Evolutionary conservation across 1,140 invertebrate species (phyloP), one percentile per base, ranked within the genome.

Genomic region (Akabosia matsudoensis): DNA sequence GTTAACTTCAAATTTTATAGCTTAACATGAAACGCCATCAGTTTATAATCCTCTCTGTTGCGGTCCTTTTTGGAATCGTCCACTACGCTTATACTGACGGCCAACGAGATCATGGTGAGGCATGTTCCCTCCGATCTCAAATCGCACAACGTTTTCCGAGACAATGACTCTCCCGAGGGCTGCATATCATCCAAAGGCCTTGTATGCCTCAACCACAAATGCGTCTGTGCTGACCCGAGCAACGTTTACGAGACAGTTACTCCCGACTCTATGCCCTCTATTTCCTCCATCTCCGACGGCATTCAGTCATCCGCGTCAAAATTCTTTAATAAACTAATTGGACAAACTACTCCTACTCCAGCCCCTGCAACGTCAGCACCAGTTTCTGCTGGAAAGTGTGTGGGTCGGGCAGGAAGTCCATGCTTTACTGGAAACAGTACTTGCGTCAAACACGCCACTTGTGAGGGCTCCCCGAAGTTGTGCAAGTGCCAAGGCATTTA

Each of bases 401-500:
- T 77, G 1, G 76, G 76, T n/a, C 30, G 76, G 18, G 33, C 76
- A 33, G 73, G 72, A 10, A 77, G 76, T 26, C 76, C 76, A 4
- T 77, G 76, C 31, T 73, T 77, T 33, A 74, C 72, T 51, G 54
- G 28, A n/a, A 77, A 24, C 16, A 56, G 73, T 34, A 71, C 73
- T 70, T 77, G 76, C 34, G 76, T 77, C 56, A 54, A 77, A 28
- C 76, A 77, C 28, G 76, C 76, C 7, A 52, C 14, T 30, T 77
- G 76, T 28, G 64, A 77, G 33, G 76, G 76, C 13, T 37, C 72
- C 1, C 76, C 76, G 3, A 74, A 31, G 33, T 0, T 77, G 4
- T 77, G 76, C 73, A 61, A 64, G 28, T 77, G 76, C 61, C 76
- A 77, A 54, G 72, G 72, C 13, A 67, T 77, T 30, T 74, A 77